These are phyloP conservation scores for Orycteropus afer DNA, from an alignment of 2,113 vertebrate genomes.

Conservation along the genomic window DNA sequence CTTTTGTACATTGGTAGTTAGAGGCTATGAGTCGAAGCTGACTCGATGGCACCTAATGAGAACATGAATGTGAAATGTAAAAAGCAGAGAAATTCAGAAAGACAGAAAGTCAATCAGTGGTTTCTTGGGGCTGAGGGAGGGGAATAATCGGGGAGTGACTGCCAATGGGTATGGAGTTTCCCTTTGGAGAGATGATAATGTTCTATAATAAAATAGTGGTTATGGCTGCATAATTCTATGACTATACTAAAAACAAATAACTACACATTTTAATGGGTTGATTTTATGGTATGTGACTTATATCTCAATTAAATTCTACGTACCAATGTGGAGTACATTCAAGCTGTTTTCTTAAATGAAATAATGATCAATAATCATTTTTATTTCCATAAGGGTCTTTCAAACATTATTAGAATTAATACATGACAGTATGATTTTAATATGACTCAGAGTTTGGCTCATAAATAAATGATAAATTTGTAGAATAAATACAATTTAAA, in stretches of 20 bases:
- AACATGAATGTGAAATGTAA: background rate
- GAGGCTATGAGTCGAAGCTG: no score
- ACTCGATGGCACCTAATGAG: no score
- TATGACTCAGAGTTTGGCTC: background rate
- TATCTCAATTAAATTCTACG: background rate
- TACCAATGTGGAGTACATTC: background rate
- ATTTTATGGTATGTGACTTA: constrained; percentile 27
- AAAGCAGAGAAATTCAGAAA: background rate
- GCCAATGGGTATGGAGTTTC: background rate
- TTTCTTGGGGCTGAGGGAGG: background rate
- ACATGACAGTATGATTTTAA: background rate
- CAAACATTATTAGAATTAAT: constrained; percentile 14
- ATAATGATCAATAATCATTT: background rate
- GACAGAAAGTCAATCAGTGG: background rate
- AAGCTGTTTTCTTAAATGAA: constrained; percentile 7
- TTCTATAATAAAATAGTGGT: background rate
- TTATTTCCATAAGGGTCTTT: background rate
- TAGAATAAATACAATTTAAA: constrained; percentile 18
- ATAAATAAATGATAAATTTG: background rate
- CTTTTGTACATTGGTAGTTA: background rate
- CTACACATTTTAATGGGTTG: background rate
- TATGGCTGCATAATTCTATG: background rate
- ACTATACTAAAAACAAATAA: background rate
- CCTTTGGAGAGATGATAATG: background rate
- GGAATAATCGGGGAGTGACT: background rate